A percentile compares a stretch with the other conserved stretches of the same genome.
These are phyloP conservation scores for Corythaixoides concolor DNA, from an alignment of 2,113 vertebrate species.

Conservation along the genomic window DNA sequence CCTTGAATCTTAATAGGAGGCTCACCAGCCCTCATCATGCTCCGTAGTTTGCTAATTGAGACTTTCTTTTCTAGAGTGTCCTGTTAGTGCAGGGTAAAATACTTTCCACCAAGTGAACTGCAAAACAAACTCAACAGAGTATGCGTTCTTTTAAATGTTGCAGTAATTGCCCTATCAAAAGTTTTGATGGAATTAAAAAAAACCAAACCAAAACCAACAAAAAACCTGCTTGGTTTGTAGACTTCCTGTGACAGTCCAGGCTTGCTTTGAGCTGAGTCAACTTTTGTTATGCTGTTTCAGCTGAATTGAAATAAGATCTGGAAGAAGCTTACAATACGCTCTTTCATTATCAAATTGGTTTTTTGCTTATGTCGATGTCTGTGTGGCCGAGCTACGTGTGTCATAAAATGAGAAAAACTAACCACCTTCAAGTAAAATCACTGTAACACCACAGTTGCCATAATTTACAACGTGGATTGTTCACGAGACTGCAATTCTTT, in stretches of 20 bases:
- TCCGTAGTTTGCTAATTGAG: constrained; percentile 21
- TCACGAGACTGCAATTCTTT: background rate
- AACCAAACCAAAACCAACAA: background rate
- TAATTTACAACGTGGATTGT: background rate
- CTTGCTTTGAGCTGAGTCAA: constrained; percentile 6
- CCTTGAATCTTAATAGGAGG: background rate
- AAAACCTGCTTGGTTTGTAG: background rate
- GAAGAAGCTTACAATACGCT: background rate
- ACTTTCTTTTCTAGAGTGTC: background rate
- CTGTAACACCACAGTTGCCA: background rate
- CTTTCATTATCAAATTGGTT: background rate
- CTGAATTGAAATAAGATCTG: background rate
- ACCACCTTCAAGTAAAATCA: background rate
- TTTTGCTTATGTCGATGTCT: background rate
- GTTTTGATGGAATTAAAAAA: background rate
- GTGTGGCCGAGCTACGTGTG: background rate
- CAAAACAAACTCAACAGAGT: background rate
- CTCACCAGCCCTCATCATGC: background rate
- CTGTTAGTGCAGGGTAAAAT: background rate
- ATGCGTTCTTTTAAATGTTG: background rate
- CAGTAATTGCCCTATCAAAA: constrained; percentile 1
- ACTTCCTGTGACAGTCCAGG: background rate
- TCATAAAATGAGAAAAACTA: background rate
- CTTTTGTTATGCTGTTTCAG: background rate
- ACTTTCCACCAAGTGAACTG: background rate